Conservation (phyloP, 2,888 invertebrate genomes). For the Linyphia triangularis region DNA sequence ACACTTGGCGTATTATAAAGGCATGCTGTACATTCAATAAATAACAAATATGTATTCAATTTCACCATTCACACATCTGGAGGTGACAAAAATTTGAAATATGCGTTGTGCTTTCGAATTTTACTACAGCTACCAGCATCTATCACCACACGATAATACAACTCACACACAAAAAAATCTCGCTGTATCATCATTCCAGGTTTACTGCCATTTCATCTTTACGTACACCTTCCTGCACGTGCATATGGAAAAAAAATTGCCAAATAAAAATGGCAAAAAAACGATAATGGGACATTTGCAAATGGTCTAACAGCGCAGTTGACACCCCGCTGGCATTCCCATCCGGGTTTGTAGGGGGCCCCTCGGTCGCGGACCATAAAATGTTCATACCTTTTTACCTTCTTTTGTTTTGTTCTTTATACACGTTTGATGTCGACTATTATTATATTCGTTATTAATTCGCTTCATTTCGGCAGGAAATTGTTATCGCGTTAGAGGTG, state of each 20-base stretch:
- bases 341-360: conserved; percentile 49
- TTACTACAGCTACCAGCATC: neutral
- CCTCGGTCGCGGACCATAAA: neutral
- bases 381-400: neutral
- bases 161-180: neutral
- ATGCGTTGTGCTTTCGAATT: too few species aligned
- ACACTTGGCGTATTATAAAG: too few species aligned
- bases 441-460: conserved; percentile 40
- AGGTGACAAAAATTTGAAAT: too few species aligned
- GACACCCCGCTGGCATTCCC: conserved; percentile 49
- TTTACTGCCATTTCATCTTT: conserved; percentile 22
- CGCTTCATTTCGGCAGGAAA: conserved; percentile 31
- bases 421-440: neutral
- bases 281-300: conserved; percentile 69
- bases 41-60: too few species aligned
- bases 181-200: neutral
- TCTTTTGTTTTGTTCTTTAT: neutral
- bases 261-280: neutral
- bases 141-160: neutral
- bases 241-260: conserved; percentile 22
- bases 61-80: too few species aligned
- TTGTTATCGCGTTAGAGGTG: conserved; percentile 16
- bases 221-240: conserved; percentile 31
- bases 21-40: too few species aligned
- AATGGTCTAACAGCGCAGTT: conserved; percentile 61